Evolutionary conservation across 1,140 invertebrate genomes (phyloP), one percentile per base, ranked within the genome.

Genomic region (Hylaeus anthracinus): DNA sequence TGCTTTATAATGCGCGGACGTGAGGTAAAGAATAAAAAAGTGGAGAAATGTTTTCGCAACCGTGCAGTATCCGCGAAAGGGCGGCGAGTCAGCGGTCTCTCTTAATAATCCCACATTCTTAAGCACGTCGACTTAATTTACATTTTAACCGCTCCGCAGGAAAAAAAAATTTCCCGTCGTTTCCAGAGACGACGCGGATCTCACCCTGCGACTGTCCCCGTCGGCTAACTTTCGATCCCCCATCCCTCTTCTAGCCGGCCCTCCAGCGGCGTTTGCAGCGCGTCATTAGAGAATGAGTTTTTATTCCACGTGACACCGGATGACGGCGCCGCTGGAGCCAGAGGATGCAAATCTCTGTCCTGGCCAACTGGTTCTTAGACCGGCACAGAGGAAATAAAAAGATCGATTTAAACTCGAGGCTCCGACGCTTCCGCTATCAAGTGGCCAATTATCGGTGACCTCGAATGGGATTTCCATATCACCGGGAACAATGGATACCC

Each of bases 61-160:
- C 65, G 56, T 73, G 71, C 69, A 58, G 70, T 75, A 82, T 66
- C 71, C 71, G 79, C 66, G 74, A 53, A 26, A 26, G 76, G 66
- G 74, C 61, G 72, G 70, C 72, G 73, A 81, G 82, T 79, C 73
- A 61, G 53, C 72, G 75, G 80, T 79, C 81, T 84, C 88, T 83
- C 86, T 89, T 90, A 87, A 88, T 90, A 87, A 90, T 87, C 82
- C 83, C 79, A 85, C 88, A 90, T 90, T 90, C 89, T 90, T 88
- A 89, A 90, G 83, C 87, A 83, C 88, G 77, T 81, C 67, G 88
- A 88, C 83, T 90, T 86, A 87, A 90, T 90, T 90, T 90, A 88
- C 88, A 90, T 88, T 90, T 90, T 88, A 86, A 90, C 83, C 86
- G 81, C 72, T 83, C 78, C 55, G 65, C 64, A 64, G 61, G 71